phyloP scores from a whole-genome alignment of 2,888 invertebrate species.

The Pelosia muscerda region DNA sequence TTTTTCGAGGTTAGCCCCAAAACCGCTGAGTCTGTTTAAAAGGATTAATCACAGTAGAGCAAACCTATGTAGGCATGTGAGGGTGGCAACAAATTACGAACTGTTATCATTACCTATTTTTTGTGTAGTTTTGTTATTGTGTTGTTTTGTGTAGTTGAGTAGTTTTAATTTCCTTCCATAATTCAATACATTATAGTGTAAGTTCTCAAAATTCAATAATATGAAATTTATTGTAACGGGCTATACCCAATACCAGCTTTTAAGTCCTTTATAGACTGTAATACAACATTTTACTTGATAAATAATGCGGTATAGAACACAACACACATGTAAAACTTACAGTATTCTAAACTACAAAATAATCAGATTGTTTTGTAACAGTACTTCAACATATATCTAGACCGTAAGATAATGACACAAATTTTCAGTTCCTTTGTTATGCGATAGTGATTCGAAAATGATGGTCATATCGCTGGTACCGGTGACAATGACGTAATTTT shows the following conservation, averaged over 20 bases:
- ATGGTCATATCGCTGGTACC: too few relatives aligned
- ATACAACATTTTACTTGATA: not conserved
- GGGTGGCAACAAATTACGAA: not conserved
- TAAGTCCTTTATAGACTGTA: not conserved
- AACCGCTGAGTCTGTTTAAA: not conserved
- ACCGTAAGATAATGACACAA: too few relatives aligned
- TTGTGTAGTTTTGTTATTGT: too few relatives aligned
- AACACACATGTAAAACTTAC: not conserved
- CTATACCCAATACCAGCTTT: not conserved
- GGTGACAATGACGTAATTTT: too few relatives aligned
- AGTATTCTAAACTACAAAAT: not conserved
- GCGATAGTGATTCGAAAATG: too few relatives aligned
- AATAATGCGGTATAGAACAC: not conserved
- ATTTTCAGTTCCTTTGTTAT: too few relatives aligned
- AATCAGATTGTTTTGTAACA: not conserved
- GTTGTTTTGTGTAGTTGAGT: too few relatives aligned
- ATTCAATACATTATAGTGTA: too few relatives aligned
- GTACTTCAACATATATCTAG: too few relatives aligned
- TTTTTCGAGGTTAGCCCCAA: not conserved
- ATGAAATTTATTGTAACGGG: too few relatives aligned
- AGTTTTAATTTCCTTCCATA: not conserved
- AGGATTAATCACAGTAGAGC: constrained; percentile 1
- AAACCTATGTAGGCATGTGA: not conserved
- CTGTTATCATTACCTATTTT: not conserved
- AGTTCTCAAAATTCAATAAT: too few relatives aligned